Conservation (phyloP, 2,113 vertebrate genomes). For the Mustela lutreola region DNA sequence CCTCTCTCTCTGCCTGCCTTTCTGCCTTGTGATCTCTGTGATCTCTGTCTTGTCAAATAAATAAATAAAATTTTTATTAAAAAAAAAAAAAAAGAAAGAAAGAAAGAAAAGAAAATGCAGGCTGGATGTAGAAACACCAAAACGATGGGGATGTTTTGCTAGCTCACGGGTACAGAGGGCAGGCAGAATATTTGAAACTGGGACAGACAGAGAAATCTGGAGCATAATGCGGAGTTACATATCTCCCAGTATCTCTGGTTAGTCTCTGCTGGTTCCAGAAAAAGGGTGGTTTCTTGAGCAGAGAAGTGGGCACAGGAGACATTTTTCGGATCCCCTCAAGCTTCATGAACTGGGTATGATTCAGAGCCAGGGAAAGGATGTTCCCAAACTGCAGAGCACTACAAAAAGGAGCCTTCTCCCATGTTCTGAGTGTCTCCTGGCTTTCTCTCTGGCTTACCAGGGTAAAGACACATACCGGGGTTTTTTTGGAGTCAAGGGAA, state of each 20-base stretch:
- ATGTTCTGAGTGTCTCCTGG: neutral
- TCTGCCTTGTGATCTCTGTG: no score
- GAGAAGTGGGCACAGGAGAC: neutral
- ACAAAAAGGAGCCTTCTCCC: neutral
- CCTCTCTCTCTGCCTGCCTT: no score
- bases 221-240: neutral
- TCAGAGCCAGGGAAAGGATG: fast-evolving
- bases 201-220: neutral
- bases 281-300: neutral
- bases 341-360: neutral
- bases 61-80: no score
- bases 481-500: neutral
- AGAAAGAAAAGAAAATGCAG: neutral
- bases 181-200: neutral
- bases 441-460: neutral
- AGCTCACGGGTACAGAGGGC: neutral
- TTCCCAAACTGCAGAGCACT: neutral
- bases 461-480: neutral
- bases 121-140: neutral
- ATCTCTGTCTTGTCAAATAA: no score
- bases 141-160: neutral
- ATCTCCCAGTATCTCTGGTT: neutral
- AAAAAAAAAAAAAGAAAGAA: no score
- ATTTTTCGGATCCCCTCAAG: neutral
- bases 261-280: neutral